Evolutionary conservation across 2,113 vertebrate genomes (phyloP).

Genomic region (Brachypteracias leptosomus): DNA sequence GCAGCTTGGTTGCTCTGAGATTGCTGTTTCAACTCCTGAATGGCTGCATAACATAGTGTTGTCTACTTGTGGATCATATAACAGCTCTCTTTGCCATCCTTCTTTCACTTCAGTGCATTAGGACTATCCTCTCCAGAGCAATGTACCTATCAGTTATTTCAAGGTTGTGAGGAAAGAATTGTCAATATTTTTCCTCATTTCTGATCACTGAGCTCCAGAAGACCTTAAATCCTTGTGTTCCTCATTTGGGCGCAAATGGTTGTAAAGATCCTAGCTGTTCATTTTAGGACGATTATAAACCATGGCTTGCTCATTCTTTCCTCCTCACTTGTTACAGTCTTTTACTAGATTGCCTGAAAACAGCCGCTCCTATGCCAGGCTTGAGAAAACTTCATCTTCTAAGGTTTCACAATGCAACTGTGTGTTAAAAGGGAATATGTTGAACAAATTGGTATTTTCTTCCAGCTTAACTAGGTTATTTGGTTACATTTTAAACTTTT

Average conservation of each 20-base stretch:
- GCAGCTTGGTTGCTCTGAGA: conserved; percentile 61
- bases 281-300: conserved; percentile 13
- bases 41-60: conserved; percentile 9
- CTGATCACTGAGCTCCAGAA: conserved; percentile 35
- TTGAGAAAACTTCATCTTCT: conserved; percentile 10
- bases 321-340: not conserved
- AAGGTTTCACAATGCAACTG: not conserved
- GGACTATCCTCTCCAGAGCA: conserved; percentile 30
- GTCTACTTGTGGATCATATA: not conserved
- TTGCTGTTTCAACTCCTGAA: conserved; percentile 50
- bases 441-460: conserved; percentile 47
- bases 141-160: not conserved
- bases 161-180: conserved; percentile 18
- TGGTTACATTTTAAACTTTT: conserved; percentile 50
- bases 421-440: not conserved
- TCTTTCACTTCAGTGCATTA: conserved; percentile 32
- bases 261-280: not conserved
- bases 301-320: not conserved
- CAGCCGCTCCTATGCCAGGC: not conserved
- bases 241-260: not conserved
- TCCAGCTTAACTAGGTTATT: conserved; percentile 54
- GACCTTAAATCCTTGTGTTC: conserved; percentile 19
- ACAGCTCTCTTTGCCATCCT: conserved; percentile 39
- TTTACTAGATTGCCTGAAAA: not conserved
- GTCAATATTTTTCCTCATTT: conserved; percentile 10